Conservation (phyloP, 2,113 vertebrate species). For the western clawed frog (Xenopus tropicalis) region DNA sequence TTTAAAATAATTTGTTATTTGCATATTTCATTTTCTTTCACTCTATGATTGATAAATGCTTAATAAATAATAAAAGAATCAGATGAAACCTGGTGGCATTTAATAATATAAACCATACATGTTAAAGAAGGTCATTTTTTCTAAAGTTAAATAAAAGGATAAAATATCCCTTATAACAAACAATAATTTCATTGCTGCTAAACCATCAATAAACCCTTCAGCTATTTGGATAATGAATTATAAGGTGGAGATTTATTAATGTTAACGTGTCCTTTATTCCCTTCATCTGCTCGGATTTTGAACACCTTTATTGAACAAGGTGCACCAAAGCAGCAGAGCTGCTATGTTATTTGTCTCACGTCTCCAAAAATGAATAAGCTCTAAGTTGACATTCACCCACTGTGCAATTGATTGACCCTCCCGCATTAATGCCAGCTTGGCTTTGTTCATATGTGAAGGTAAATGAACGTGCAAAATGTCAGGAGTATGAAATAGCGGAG, state of each 20-base stretch:
- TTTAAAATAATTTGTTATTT: background rate
- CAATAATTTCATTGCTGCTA: background rate
- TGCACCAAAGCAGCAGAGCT: conserved; percentile 17
- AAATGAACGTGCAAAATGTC: conserved; percentile 44
- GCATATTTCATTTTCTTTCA: background rate
- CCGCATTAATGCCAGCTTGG: conserved; percentile 40
- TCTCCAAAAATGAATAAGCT: conserved; percentile 40
- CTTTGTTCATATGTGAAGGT: conserved; percentile 43
- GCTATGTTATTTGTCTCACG: conserved; percentile 35
- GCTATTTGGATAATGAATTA: conserved; percentile 6
- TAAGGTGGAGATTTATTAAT: conserved; percentile 12
- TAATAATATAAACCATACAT: background rate
- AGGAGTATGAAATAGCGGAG: conserved; percentile 33
- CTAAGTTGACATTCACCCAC: conserved; percentile 44
- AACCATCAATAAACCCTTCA: background rate
- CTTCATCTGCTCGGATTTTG: conserved; percentile 25
- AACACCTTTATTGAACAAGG: conserved; percentile 32
- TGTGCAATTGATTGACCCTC: conserved; percentile 43
- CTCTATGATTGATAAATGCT: background rate
- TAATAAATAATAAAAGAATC: background rate
- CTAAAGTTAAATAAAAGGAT: background rate
- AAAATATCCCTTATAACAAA: background rate
- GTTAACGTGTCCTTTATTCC: conserved; percentile 26
- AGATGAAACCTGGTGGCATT: background rate
- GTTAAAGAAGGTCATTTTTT: background rate